phyloP scores from a whole-genome alignment of 2,113 vertebrate species.

The Cinclus mexicanus region DNA sequence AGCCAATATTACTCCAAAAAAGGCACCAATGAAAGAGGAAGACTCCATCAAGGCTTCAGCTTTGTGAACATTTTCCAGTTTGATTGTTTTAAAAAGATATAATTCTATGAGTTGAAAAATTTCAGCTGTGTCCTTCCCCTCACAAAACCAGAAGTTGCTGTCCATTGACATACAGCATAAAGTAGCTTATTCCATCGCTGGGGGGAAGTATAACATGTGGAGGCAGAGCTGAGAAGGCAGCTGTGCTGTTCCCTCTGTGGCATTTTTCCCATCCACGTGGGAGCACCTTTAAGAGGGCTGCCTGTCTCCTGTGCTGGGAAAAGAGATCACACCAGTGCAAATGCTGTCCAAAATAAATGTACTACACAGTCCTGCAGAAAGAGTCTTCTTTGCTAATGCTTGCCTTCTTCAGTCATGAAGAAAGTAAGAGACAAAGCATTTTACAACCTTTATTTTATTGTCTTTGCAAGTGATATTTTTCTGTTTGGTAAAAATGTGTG shows the following conservation, averaged over 20 bases:
- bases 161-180: background rate
- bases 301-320: background rate
- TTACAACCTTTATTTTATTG: background rate
- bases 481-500: conserved; percentile 27
- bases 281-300: background rate
- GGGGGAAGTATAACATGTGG: background rate
- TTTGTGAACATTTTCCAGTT: background rate
- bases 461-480: background rate
- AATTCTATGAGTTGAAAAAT: background rate
- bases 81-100: background rate
- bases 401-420: background rate
- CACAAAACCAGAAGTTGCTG: background rate
- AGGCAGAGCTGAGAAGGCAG: background rate
- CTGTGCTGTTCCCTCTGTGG: background rate
- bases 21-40: background rate
- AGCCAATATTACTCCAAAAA: background rate
- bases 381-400: background rate
- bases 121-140: background rate
- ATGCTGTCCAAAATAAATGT: background rate
- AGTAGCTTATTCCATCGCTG: background rate
- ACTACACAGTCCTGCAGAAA: background rate
- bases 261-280: background rate
- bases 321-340: background rate
- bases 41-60: background rate
- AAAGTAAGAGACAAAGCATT: background rate